Evolutionary conservation across 1,140 invertebrate species (phyloP).

Genomic region (Lucilia cuprina): DNA sequence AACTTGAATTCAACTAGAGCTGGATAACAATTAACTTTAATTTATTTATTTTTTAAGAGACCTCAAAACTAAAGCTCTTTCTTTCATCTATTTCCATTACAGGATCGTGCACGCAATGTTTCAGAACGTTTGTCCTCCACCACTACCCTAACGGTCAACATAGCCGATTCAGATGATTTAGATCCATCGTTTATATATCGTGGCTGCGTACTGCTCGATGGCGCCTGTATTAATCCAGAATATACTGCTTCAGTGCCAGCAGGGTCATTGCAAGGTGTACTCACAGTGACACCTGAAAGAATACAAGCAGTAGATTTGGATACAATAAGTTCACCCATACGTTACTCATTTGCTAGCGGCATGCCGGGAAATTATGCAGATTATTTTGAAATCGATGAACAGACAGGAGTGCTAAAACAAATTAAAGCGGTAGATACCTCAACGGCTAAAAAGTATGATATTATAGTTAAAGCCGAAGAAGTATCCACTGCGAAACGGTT

Average conservation of each 20-base stretch:
- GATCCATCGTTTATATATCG: constrained; percentile 87
- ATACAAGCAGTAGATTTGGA: constrained; percentile 90
- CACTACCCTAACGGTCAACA: constrained; percentile 84
- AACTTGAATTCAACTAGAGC: no score
- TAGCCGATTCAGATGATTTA: constrained; percentile 88
- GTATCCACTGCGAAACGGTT: constrained; percentile 77
- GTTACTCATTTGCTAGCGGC: constrained; percentile 82
- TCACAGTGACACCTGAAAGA: constrained; percentile 84
- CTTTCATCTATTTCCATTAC: constrained; percentile 53
- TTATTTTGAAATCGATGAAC: constrained; percentile 84
- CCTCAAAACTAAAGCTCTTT: background rate
- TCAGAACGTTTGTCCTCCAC: constrained; percentile 79
- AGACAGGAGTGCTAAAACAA: constrained; percentile 81
- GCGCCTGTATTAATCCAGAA: constrained; percentile 83
- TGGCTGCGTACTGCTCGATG: constrained; percentile 78
- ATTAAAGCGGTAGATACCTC: constrained; percentile 80
- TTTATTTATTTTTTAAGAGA: no score
- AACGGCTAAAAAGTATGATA: constrained; percentile 68
- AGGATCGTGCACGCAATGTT: constrained; percentile 83
- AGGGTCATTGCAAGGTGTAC: constrained; percentile 79
- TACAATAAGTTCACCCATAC: constrained; percentile 80
- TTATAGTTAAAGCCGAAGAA: constrained; percentile 85
- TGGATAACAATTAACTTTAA: no score
- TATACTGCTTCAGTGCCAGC: constrained; percentile 81
- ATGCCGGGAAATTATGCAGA: constrained; percentile 76